Conservation (phyloP, 2,888 invertebrate genomes). For the Electrophaes corylata region DNA sequence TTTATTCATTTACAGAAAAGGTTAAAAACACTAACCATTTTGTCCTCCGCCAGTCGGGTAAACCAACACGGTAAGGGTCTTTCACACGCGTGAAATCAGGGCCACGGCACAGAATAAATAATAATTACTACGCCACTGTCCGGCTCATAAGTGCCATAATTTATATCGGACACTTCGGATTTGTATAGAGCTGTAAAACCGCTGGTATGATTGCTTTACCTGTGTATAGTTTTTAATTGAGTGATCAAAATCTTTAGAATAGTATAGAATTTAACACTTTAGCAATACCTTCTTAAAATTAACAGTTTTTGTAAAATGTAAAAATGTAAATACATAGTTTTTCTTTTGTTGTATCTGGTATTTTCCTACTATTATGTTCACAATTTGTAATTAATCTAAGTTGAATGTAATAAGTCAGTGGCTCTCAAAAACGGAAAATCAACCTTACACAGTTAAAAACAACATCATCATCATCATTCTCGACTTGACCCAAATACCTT, state of each 20-base stretch:
- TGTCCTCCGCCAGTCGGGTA: not conserved
- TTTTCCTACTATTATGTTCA: no score
- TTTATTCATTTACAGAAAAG: not conserved
- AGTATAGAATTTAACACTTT: no score
- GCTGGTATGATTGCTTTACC: not conserved
- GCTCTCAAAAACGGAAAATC: no score
- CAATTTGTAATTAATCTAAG: no score
- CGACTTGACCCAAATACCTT: no score
- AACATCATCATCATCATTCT: no score
- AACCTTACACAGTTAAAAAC: no score
- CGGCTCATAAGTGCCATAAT: constrained; percentile 19
- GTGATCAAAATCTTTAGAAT: not conserved
- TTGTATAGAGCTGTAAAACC: constrained; percentile 29
- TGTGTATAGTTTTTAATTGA: not conserved
- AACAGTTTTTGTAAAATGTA: no score
- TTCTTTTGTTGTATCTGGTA: no score
- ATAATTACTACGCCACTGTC: constrained; percentile 9
- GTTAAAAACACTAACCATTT: not conserved
- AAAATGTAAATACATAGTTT: no score
- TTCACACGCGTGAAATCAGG: constrained; percentile 58
- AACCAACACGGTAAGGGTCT: constrained; percentile 40
- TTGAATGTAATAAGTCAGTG: no score
- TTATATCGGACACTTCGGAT: constrained; percentile 14
- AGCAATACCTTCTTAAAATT: no score
- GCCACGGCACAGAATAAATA: constrained; percentile 23